A percentile compares a stretch with the other conserved stretches of the same genome.
These are phyloP conservation scores for Ptilodon capucinus DNA, from an alignment of 2,888 invertebrate species.

Conservation along the genomic window DNA sequence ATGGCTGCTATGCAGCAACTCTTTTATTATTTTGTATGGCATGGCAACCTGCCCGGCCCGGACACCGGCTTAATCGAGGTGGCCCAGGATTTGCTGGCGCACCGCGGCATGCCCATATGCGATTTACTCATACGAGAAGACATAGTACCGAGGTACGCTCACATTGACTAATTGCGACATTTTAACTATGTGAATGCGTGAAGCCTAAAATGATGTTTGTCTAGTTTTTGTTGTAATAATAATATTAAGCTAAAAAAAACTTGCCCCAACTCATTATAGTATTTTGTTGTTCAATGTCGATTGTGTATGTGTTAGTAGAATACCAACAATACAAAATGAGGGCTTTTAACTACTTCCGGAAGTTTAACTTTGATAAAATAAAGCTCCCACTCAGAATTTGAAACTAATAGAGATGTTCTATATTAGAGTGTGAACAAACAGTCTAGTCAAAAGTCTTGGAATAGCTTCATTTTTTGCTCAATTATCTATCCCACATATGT, in stretches of 20 bases:
- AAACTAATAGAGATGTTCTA: not conserved
- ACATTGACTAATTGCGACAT: conserved; percentile 84
- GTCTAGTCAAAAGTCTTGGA: not conserved
- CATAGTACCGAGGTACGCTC: conserved; percentile 88
- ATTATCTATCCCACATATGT: too few relatives aligned
- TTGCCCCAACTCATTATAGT: conserved; percentile 34
- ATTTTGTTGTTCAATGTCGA: conserved; percentile 21
- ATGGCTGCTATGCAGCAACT: conserved; percentile 90
- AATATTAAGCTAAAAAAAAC: conserved; percentile 14
- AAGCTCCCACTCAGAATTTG: not conserved
- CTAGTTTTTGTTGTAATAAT: conserved; percentile 22
- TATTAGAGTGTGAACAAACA: not conserved
- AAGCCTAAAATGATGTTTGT: conserved; percentile 9
- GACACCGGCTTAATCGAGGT: conserved; percentile 85
- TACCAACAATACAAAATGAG: not conserved
- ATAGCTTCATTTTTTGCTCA: not conserved
- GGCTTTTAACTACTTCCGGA: not conserved
- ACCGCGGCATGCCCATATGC: conserved; percentile 87
- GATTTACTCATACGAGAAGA: conserved; percentile 89
- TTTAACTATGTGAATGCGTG: conserved; percentile 1
- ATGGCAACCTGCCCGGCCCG: conserved; percentile 86
- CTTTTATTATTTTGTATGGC: conserved; percentile 91
- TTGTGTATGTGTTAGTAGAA: conserved; percentile 34
- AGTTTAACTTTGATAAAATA: not conserved
- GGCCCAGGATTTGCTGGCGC: conserved; percentile 86